Conservation (phyloP, 1,140 invertebrate genomes). For the Sinella curviseta region DNA sequence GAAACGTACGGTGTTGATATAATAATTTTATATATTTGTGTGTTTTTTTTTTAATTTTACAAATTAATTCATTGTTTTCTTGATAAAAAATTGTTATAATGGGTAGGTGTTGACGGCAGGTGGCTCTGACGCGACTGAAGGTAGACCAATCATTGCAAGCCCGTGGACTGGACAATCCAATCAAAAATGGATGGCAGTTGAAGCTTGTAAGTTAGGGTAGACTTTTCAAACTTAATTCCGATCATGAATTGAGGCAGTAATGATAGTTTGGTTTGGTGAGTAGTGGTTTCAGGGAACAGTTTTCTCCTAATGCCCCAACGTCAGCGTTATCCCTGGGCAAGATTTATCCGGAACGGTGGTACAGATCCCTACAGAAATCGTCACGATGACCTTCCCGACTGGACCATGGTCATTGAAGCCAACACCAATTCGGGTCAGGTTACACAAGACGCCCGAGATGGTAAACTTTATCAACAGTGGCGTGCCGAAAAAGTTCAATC, state of each 20-base stretch:
- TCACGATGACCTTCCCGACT: conserved; percentile 31
- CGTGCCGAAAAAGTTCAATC: background rate
- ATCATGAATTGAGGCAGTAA: too few relatives aligned
- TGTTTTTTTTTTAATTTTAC: too few relatives aligned
- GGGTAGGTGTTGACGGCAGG: background rate
- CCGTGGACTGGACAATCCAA: background rate
- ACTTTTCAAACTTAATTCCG: background rate
- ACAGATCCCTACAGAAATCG: conserved; percentile 28
- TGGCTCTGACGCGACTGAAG: conserved; percentile 7
- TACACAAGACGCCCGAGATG: background rate
- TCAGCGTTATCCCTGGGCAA: conserved; percentile 36
- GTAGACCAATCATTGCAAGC: background rate
- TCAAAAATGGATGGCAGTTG: conserved; percentile 13
- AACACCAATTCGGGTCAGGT: conserved; percentile 10
- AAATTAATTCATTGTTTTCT: too few relatives aligned
- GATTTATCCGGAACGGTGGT: conserved; percentile 24
- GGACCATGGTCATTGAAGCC: conserved; percentile 31
- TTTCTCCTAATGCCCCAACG: conserved; percentile 28
- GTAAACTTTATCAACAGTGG: conserved; percentile 10
- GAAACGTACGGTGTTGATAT: background rate
- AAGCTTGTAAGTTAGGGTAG: conserved; percentile 6
- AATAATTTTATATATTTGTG: too few relatives aligned
- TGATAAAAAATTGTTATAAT: background rate
- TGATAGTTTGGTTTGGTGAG: background rate
- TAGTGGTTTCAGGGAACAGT: conserved; percentile 37